These are phyloP conservation scores for Seladonia tumulorum DNA, from an alignment of 2,888 invertebrate species.

Conservation along the genomic window DNA sequence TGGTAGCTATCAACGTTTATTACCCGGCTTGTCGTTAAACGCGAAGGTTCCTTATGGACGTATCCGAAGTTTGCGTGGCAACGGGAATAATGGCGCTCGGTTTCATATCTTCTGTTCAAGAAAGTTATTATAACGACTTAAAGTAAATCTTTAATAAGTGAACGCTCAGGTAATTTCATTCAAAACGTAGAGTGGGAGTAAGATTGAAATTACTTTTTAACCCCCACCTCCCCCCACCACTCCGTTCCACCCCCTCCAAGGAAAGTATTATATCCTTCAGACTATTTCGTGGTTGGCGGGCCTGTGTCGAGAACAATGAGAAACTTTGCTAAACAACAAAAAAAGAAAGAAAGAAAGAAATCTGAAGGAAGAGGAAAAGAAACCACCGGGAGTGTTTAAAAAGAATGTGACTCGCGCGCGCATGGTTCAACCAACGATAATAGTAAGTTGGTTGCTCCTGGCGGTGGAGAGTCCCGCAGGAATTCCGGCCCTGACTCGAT, in stretches of 20 bases:
- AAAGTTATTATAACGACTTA: not conserved
- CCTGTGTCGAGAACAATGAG: slow-evolving; percentile 1
- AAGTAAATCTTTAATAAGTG: not conserved
- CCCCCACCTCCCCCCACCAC: not conserved
- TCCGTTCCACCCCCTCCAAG: not conserved
- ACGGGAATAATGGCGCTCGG: not conserved
- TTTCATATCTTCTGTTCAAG: not conserved
- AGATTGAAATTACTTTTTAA: slow-evolving; percentile 8
- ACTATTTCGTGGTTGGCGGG: not conserved
- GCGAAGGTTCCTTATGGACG: not conserved
- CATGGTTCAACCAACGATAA: slow-evolving; percentile 56
- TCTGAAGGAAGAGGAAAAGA: not conserved
- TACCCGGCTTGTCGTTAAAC: not conserved
- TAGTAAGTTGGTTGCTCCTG: slow-evolving; percentile 50
- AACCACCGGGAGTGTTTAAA: slow-evolving; percentile 18
- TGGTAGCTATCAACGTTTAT: slow-evolving; percentile 1
- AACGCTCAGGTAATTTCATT: not conserved
- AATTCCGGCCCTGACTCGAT: slow-evolving; percentile 61
- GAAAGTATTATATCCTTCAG: not conserved
- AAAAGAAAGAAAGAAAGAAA: not conserved
- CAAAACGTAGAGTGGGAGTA: not conserved
- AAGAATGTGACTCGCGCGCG: slow-evolving; percentile 44
- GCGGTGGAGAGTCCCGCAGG: slow-evolving; percentile 53
- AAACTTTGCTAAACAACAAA: slow-evolving; percentile 4
- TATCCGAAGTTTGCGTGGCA: slow-evolving; percentile 3